phyloP scores from a whole-genome alignment of 2,113 vertebrate species.

The Cyanocitta stelleri region DNA sequence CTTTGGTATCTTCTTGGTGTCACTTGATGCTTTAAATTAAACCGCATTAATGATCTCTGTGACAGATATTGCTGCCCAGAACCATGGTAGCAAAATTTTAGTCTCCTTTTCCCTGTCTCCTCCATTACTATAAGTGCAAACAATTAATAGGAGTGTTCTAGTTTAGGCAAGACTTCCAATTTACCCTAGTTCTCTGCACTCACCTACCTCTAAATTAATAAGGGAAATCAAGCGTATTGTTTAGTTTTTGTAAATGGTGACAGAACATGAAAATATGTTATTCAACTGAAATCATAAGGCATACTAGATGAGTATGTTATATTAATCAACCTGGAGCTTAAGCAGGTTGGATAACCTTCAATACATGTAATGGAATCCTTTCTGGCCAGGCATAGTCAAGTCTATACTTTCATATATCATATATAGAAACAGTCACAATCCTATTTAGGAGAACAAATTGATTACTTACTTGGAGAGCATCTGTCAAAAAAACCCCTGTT shows the following conservation, averaged over 20 bases:
- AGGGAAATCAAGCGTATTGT: background rate
- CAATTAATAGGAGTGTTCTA: background rate
- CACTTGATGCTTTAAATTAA: background rate
- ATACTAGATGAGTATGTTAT: background rate
- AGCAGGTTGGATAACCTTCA: background rate
- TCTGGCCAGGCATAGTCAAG: background rate
- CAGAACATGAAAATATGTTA: background rate
- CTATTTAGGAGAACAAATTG: background rate
- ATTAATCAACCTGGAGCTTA: background rate
- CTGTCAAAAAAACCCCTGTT: background rate
- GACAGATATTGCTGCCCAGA: background rate
- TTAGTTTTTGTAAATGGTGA: background rate
- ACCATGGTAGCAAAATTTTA: background rate
- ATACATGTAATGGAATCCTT: background rate
- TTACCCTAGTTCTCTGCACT: background rate
- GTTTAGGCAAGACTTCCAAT: background rate
- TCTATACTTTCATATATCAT: background rate
- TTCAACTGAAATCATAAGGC: background rate
- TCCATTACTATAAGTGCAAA: background rate
- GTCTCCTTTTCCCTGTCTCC: background rate
- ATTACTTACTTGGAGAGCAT: background rate
- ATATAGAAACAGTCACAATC: background rate
- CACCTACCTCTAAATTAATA: background rate
- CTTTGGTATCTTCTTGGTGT: background rate
- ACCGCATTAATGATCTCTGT: background rate